Percentiles rank a stretch among this genome's conserved stretches.
These are phyloP conservation scores for Bergia sp. DNA, from an alignment of 92 coral and sea anemone species.

Conservation along the genomic window DNA sequence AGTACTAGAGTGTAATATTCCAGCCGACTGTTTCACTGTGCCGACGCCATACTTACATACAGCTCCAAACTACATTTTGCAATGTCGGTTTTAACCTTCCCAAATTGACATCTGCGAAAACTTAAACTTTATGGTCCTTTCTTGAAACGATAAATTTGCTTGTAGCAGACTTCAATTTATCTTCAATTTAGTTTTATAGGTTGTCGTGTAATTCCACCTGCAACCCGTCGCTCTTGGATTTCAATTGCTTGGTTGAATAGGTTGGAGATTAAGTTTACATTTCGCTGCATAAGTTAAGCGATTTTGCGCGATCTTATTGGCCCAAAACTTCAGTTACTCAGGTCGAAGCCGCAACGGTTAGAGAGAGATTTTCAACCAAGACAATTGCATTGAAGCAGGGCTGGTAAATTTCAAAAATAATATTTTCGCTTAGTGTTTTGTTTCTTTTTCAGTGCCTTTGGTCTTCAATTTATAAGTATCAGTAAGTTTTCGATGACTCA, in stretches of 20 bases:
- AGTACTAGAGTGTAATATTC: background rate
- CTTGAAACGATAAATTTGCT: background rate
- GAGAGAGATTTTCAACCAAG: background rate
- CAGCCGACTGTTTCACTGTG: background rate
- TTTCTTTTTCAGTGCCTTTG: background rate
- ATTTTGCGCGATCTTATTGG: constrained; percentile 18
- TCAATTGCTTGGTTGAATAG: constrained; percentile 25
- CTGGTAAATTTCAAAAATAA: background rate
- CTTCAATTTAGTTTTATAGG: background rate
- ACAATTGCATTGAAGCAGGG: background rate
- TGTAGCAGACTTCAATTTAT: constrained; percentile 2
- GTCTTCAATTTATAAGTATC: background rate
- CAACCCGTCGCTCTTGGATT: background rate
- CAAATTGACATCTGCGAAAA: background rate
- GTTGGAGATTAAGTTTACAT: constrained; percentile 6
- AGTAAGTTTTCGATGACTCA: background rate
- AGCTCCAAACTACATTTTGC: background rate
- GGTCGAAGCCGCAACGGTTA: background rate
- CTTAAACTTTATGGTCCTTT: too few relatives aligned
- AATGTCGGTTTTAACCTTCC: background rate
- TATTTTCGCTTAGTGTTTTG: background rate
- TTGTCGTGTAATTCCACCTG: constrained; percentile 6
- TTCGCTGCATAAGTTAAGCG: constrained; percentile 15
- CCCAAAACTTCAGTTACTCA: background rate
- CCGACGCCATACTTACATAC: background rate